These are phyloP conservation scores for Calidris pugnax DNA, from an alignment of 2,113 vertebrate species.

Conservation along the genomic window DNA sequence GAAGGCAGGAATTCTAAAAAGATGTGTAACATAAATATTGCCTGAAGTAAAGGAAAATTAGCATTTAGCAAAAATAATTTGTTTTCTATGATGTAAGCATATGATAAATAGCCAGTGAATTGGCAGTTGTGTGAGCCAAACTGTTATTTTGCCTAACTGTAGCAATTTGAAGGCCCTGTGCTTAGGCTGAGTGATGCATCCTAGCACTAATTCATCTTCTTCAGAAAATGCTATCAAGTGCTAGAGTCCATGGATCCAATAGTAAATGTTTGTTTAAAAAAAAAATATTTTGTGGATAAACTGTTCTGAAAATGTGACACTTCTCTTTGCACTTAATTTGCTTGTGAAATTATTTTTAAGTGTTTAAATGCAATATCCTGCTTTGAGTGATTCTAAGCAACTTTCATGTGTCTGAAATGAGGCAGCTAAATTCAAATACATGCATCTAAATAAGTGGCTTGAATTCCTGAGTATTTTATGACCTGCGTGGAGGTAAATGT, in stretches of 20 bases:
- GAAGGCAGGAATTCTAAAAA: background rate
- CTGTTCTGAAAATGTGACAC: background rate
- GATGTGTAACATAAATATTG: background rate
- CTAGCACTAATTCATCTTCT: background rate
- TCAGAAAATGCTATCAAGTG: background rate
- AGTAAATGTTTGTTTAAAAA: background rate
- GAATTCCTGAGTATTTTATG: background rate
- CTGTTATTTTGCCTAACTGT: background rate
- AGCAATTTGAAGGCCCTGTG: background rate
- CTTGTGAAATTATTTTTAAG: background rate
- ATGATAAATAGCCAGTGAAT: background rate
- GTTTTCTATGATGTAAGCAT: background rate
- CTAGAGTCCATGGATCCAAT: background rate
- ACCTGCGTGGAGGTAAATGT: background rate
- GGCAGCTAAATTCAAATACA: background rate
- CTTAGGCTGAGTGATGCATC: background rate
- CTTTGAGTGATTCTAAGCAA: background rate
- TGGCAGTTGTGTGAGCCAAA: background rate
- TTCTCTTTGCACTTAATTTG: background rate
- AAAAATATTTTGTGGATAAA: background rate
- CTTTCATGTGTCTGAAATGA: background rate
- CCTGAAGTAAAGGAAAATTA: background rate
- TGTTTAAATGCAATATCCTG: background rate
- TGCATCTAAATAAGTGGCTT: background rate
- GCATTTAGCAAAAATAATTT: background rate